phyloP scores from a whole-genome alignment of 2,888 invertebrate species.

The Apodemia hepburni region DNA sequence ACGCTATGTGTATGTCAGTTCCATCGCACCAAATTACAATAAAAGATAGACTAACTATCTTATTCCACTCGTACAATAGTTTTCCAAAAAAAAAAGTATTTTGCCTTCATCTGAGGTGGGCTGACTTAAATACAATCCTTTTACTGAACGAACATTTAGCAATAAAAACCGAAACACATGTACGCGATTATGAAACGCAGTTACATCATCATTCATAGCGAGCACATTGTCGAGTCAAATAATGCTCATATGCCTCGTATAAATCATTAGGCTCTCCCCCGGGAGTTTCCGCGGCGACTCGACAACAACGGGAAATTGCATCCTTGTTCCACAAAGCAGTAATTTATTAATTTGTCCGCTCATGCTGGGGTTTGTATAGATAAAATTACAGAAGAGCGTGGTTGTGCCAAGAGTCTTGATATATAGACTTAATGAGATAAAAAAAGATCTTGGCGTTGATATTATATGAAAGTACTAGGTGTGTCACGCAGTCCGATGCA shows the following conservation, averaged over 20 bases:
- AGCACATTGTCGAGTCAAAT: constrained; percentile 27
- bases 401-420: not conserved
- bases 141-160: not conserved
- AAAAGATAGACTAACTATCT: no score
- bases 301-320: constrained; percentile 45
- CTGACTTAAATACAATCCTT: no score
- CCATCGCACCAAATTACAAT: no score
- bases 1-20: no score
- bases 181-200: not conserved
- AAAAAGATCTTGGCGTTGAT: no score
- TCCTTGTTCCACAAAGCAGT: constrained; percentile 41
- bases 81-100: no score
- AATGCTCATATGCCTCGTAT: constrained; percentile 29
- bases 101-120: no score
- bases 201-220: constrained; percentile 22
- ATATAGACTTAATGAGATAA: not conserved
- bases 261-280: constrained; percentile 32
- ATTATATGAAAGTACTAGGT: no score
- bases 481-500: no score
- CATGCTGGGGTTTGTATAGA: constrained; percentile 17
- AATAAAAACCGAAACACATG: not conserved
- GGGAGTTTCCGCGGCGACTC: constrained; percentile 28
- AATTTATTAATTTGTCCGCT: constrained; percentile 53
- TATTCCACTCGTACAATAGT: no score
- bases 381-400: constrained; percentile 16